Conservation (phyloP, 2,888 invertebrate genomes). For the Vesta saturnalis region DNA sequence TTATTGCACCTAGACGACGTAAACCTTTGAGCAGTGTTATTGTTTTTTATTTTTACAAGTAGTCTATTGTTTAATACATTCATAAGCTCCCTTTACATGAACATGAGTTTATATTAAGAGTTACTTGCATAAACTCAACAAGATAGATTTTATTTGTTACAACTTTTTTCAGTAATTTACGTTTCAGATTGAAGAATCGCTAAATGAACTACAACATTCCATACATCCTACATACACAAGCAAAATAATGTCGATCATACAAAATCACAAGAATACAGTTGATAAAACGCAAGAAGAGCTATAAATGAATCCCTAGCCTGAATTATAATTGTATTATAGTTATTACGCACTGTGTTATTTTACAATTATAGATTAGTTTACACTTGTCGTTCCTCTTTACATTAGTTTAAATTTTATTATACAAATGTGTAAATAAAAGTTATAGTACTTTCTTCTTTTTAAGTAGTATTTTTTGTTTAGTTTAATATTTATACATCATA, state of each 20-base stretch:
- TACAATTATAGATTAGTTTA: constrained; percentile 49
- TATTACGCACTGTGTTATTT: constrained; percentile 54
- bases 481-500: no score
- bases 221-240: constrained; percentile 67
- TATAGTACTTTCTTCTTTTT: neutral
- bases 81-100: no score
- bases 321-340: constrained; percentile 48
- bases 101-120: no score
- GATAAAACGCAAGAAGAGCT: constrained; percentile 41
- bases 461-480: no score
- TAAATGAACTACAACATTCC: constrained; percentile 75
- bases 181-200: constrained; percentile 80
- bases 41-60: no score
- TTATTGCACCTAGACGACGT: no score
- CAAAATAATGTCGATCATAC: constrained; percentile 64
- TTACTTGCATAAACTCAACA: no score
- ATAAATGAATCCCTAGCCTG: constrained; percentile 41
- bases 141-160: no score
- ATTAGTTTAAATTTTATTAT: constrained; percentile 14
- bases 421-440: constrained; percentile 2
- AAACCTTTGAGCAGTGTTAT: no score
- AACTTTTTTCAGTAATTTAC: constrained; percentile 39
- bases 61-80: no score
- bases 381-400: constrained; percentile 52
- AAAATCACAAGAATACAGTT: constrained; percentile 48